Evolutionary conservation across 92 coral and sea anemone species (phyloP), one percentile per base, ranked within the genome.

Genomic region (Porites divaricata): DNA sequence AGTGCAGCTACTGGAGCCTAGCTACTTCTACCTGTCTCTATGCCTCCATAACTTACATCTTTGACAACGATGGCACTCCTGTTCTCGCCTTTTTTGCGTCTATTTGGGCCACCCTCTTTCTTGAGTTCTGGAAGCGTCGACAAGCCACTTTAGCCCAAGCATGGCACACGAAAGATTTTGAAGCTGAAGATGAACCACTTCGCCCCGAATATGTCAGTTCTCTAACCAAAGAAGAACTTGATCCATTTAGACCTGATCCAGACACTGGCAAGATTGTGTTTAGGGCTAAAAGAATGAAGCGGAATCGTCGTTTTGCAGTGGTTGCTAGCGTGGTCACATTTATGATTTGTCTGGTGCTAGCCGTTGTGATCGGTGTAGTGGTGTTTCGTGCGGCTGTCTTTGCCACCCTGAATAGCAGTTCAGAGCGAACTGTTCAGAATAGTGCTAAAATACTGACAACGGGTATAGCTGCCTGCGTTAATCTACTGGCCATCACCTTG

Each of bases 111-210:
- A 95, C 97, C 12, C 67, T 95, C 54, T 95, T 95, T 75, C 87
- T 95, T n/a, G 97, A 95, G 76, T 90, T 95, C 35, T 95, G 98
- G 98, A 95, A 93, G 78, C 89, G 98, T 15, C 92, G 96, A 62
- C 98, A 95, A 63, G 92, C 90, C 4, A 80, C 72, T 16, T 82
- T 95, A 11, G 87, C 97, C 7, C 67, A 93, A 48, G 83, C 86
- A n/a, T 95, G 98, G 98, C 96, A 89, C 74, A 90, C 89, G 35
- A 72, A 83, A 15, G 89, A 89, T 70, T 93, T 91, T n/a, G 97
- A 95, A 72, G 98, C 93, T 72, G 95, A 89, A 23, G 97, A 93
- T 59, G 97, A 95, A 62, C 98, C 91, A 1, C 70, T 61, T 19
- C 56, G 85, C 10, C 83, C 59, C 12, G 59, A 54, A 54, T 54